phyloP scores from a whole-genome alignment of 2,113 vertebrate genomes.

The Lophura nycthemera region DNA sequence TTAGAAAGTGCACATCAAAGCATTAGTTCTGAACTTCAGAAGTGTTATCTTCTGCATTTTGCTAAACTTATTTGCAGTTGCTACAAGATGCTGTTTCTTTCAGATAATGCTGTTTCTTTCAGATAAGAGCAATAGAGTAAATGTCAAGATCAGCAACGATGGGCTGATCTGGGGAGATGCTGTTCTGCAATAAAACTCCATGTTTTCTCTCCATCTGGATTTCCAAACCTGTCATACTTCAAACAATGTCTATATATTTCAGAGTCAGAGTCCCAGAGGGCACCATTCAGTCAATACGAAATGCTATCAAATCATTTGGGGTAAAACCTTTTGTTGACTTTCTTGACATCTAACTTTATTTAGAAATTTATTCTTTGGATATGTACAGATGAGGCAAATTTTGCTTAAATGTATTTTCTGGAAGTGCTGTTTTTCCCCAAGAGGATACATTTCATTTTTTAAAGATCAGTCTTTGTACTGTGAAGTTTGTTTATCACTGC shows the following conservation, averaged over 20 bases:
- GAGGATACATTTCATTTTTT: not conserved
- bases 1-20: not conserved
- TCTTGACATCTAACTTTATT: conserved; percentile 29
- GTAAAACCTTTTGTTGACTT: conserved; percentile 18
- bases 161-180: not conserved
- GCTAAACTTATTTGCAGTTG: not conserved
- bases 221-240: conserved; percentile 7
- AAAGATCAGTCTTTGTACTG: not conserved
- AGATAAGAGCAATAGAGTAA: not conserved
- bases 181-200: not conserved
- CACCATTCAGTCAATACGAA: not conserved
- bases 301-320: not conserved
- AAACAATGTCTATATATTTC: not conserved
- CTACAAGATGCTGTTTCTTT: not conserved
- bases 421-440: not conserved
- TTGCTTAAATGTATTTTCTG: not conserved
- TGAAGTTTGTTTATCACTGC: not conserved
- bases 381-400: not conserved
- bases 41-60: not conserved
- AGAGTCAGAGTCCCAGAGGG: not conserved
- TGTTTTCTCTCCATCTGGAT: not conserved
- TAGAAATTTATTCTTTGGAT: not conserved
- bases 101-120: not conserved
- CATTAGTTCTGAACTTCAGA: not conserved
- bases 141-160: not conserved